Conservation (phyloP, 2,888 invertebrate genomes). For the Pecten maximus region DNA sequence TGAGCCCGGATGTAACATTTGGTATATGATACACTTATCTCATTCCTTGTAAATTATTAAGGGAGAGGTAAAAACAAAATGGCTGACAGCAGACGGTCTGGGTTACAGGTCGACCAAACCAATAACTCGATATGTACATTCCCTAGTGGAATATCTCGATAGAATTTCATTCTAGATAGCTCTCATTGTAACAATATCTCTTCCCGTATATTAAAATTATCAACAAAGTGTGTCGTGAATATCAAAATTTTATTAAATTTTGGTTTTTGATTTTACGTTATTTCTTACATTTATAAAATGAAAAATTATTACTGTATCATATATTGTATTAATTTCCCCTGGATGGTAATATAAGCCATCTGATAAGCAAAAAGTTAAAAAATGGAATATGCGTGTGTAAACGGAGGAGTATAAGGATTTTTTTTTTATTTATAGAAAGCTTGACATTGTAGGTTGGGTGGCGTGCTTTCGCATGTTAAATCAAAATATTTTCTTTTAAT, state of each 20-base stretch:
- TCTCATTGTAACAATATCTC: neutral
- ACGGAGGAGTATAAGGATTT: no score
- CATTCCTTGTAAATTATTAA: neutral
- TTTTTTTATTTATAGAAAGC: neutral
- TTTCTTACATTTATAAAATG: neutral
- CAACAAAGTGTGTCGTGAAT: neutral
- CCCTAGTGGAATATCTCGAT: neutral
- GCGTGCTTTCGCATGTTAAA: no score
- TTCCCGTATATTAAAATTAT: neutral
- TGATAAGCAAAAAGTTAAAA: neutral
- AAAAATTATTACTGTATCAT: neutral
- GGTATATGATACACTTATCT: neutral
- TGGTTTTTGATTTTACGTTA: neutral
- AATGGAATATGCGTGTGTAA: neutral
- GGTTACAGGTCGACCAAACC: neutral
- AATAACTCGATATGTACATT: neutral
- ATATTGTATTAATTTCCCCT: neutral
- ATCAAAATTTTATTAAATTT: neutral
- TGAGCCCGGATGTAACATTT: neutral
- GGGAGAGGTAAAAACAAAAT: neutral
- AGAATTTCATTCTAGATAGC: neutral
- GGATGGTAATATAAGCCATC: neutral
- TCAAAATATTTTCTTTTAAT: no score
- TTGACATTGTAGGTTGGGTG: neutral
- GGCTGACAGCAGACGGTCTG: neutral